phyloP scores from a whole-genome alignment of 2,797 vertebrate genomes.

The Tenualosa thibaudeaui region DNA sequence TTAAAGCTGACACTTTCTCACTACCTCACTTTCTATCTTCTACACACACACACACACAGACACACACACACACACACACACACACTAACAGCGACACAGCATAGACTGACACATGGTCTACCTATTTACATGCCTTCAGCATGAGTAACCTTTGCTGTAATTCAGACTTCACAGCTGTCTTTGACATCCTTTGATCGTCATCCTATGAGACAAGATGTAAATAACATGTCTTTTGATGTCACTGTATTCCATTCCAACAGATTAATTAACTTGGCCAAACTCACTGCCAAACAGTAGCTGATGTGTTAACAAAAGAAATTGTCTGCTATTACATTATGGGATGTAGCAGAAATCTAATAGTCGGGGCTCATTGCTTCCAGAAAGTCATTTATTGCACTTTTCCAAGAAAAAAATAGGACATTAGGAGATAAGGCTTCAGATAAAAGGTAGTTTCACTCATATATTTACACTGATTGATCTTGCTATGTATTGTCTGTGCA shows the following conservation, averaged over 20 bases:
- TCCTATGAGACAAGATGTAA: not conserved
- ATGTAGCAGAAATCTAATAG: not conserved
- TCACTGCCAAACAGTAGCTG: not conserved
- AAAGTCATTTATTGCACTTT: not conserved
- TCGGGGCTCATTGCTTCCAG: not conserved
- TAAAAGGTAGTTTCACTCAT: not conserved
- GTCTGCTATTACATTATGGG: not conserved
- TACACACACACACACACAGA: not conserved
- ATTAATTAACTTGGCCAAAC: not conserved
- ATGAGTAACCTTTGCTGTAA: not conserved
- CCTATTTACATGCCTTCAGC: not conserved
- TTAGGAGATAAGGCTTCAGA: not conserved
- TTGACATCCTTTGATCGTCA: not conserved
- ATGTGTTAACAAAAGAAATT: not conserved
- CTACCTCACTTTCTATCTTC: not conserved
- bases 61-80: not conserved
- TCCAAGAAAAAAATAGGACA: not conserved
- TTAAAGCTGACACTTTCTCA: not conserved
- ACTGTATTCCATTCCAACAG: not conserved
- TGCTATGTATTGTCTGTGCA: too few species aligned
- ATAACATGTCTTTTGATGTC: not conserved
- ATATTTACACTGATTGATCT: too few species aligned
- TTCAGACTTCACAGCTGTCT: not conserved
- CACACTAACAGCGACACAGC: not conserved
- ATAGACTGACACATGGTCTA: not conserved